Base-by-base conservation (phyloP, 2,888 invertebrate genomes). In the Sipha maydis region DNA sequence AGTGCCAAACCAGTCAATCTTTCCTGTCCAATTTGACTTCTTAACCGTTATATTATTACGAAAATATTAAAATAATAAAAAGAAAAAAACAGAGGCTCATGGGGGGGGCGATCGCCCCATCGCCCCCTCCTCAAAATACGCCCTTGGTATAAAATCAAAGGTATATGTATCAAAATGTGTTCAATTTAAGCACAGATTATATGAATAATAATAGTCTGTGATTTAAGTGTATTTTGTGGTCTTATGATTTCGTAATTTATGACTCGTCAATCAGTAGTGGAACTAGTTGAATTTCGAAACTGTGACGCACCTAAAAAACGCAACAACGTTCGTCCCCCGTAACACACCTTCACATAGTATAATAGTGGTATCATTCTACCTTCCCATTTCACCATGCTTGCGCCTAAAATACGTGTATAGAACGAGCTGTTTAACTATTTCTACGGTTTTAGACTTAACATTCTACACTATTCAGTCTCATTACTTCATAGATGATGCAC, bases 311-410 rank as follows among this genome's bases (percentile, higher is more conserved):
- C 19, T 73, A 38, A 21, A 73, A 21, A 14, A 48, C 11, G 75
- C 75, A 75, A 75, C 75, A 75, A 38, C 75, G 21, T 34, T 21
- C 61, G 61, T 61, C 11, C 75, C 71, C 71, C 28, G 21, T 75
- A 21, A 73, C 73, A 75, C 75, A 34, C 73, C 73, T 73, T 73
- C 8, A 73, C 73, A 34, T 34, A 9, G 69, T 19, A 34, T 48
- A 8, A 48, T 11, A 41, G 25, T 28, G 28, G n/a, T 69, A 69
- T 28, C 69, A 69, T 28, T 69, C 8, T 38, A 38, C 21, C 34
- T 38, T 9, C 25, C 75, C 38, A 75, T 75, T 75, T 38, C 38
- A 75, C 75, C 75, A 38, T 75, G 75, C 34, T 75, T 38, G 75
- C 75, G 17, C 34, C 38, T 75, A 34, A 69, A 69, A 69, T 34